These are phyloP conservation scores for Pristionchus mayeri DNA, from an alignment of 2,888 invertebrate genomes.

Conservation along the genomic window DNA sequence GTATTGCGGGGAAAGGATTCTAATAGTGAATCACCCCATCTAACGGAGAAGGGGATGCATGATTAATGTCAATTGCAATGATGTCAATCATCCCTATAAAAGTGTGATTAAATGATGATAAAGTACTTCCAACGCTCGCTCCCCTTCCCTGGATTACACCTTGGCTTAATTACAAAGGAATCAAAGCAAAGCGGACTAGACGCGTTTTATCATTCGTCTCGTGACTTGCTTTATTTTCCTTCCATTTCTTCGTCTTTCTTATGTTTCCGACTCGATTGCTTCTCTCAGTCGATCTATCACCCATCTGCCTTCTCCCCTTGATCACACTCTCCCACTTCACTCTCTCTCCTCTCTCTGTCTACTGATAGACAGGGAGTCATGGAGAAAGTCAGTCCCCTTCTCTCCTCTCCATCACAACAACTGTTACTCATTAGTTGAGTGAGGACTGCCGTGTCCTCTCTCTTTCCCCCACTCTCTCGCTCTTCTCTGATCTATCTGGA, in stretches of 20 bases:
- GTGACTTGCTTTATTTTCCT: background rate
- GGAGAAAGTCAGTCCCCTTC: background rate
- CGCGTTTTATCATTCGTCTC: background rate
- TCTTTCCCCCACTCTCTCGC: background rate
- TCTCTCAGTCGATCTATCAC: conserved; percentile 8
- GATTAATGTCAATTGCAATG: no score
- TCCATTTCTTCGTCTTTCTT: background rate
- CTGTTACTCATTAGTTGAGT: conserved; percentile 10
- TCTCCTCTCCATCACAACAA: background rate
- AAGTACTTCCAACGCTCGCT: no score
- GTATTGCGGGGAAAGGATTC: no score
- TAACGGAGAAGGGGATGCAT: no score
- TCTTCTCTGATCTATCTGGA: background rate
- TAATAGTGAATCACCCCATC: no score
- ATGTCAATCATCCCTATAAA: no score
- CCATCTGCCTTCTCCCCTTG: background rate
- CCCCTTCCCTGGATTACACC: no score
- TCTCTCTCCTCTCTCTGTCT: no score
- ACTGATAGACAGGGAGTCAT: background rate
- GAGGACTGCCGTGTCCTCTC: background rate
- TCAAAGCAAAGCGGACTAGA: no score
- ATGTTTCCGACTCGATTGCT: conserved; percentile 11
- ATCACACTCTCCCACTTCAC: no score
- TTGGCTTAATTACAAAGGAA: no score
- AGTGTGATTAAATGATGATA: no score